phyloP scores from a whole-genome alignment of 2,113 vertebrate species.

The Cheilinus undulatus region DNA sequence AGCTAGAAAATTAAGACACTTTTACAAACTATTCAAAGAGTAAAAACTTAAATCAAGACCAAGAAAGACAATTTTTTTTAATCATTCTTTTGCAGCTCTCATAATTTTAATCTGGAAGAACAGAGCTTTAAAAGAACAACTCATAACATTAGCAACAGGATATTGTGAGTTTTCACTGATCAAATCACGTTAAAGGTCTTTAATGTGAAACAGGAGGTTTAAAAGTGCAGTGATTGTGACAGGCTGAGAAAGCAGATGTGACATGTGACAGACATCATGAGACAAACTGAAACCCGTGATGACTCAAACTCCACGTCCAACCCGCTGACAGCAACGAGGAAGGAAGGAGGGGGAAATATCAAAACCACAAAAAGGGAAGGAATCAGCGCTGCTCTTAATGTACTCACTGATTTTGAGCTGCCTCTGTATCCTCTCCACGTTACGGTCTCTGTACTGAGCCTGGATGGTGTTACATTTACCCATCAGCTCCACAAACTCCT shows the following conservation, averaged over 20 bases:
- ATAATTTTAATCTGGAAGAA: no score
- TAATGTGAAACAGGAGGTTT: background rate
- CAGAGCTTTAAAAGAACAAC: no score
- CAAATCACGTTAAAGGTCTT: no score
- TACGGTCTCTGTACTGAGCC: conserved; percentile 89
- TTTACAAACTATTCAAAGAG: no score
- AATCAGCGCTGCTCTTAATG: background rate
- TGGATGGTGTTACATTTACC: conserved; percentile 88
- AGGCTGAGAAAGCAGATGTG: background rate
- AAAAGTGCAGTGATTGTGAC: background rate
- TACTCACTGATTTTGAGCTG: conserved; percentile 92
- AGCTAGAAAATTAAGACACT: conserved; percentile 76
- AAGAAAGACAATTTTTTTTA: no score
- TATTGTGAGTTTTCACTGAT: no score
- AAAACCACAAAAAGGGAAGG: background rate
- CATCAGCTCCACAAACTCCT: conserved; percentile 90
- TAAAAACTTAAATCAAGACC: no score
- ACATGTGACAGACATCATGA: background rate
- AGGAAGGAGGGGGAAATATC: background rate
- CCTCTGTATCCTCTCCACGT: conserved; percentile 89
- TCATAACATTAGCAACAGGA: no score
- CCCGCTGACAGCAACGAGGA: background rate
- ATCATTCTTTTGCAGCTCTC: no score
- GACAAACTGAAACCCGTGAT: background rate
- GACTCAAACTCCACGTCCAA: background rate